Conservation (phyloP, 2,113 vertebrate genomes). For the Syngnathus typhle region DNA sequence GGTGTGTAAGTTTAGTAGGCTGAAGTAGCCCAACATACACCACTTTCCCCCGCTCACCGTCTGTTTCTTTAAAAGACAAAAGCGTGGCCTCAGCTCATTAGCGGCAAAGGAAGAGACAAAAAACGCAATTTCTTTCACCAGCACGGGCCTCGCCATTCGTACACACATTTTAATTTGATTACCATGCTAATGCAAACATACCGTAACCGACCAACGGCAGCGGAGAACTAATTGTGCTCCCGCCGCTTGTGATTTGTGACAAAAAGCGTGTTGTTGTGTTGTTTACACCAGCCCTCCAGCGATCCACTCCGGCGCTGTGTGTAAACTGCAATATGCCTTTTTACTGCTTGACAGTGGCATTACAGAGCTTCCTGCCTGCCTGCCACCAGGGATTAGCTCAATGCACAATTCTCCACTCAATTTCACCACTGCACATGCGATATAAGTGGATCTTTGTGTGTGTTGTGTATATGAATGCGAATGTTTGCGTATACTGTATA, state of each 20-base stretch:
- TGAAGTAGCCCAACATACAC: slow-evolving; percentile 32
- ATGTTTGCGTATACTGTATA: slow-evolving; percentile 28
- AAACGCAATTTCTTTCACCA: slow-evolving; percentile 21
- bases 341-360: slow-evolving; percentile 45
- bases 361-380: slow-evolving; percentile 38
- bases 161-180: slow-evolving; percentile 15
- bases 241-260: slow-evolving; percentile 11
- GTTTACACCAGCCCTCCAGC: slow-evolving; percentile 18
- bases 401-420: slow-evolving; percentile 58
- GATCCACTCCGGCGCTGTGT: slow-evolving; percentile 25
- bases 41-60: slow-evolving; percentile 55
- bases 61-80: slow-evolving; percentile 54
- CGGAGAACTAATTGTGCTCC: slow-evolving; percentile 7
- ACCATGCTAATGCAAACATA: slow-evolving; percentile 8
- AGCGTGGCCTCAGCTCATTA: slow-evolving; percentile 51
- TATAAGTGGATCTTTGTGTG: slow-evolving; percentile 27
- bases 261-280: slow-evolving; percentile 22
- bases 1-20: slow-evolving; percentile 54
- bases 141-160: slow-evolving; percentile 9
- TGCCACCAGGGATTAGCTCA: slow-evolving; percentile 56
- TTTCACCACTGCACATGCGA: slow-evolving; percentile 44
- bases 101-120: slow-evolving; percentile 29
- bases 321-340: slow-evolving; percentile 43
- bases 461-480: slow-evolving; percentile 10
- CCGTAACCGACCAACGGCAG: slow-evolving; percentile 9